Base-by-base conservation (phyloP, 1,140 invertebrate genomes). In the Platyura marginata region DNA sequence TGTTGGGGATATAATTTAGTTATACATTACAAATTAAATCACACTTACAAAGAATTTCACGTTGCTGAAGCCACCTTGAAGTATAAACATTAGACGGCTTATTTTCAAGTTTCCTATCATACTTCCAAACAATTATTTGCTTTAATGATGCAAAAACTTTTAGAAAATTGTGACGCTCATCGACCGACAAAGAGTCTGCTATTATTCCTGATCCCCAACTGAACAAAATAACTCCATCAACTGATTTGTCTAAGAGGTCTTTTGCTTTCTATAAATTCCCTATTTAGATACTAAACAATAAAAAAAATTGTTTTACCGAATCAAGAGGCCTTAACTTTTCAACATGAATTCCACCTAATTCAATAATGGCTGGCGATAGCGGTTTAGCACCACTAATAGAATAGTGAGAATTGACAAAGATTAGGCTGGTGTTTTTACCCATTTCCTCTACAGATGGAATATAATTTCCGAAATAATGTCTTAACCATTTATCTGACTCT, bases 51-150 rank as follows among this genome's bases (percentile, higher is more conserved):
- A 81, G 62, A 52, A 81, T 73, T 46, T 77, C 76, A 15, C 71
- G 65, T 57, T 82, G 79, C 2, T 79, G 80, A 45, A 79, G 51
- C 78, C 79, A 83, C 48, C 69, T 70, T n/a, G 64, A 57, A 5
- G 74, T 54, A 48, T 69, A 67, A 25, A 82, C 63, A 59, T 83
- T 83, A 42, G 66, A 55, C 9, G 74, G 70, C 46, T 74, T 63
- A n/a, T 67, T 57, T 2, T 65, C 52, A 45, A 72, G 49, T 4
- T 77, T 68, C 41, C 64, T 66, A 53, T 80, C 77, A 74, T 74
- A 83, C 64, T 80, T 81, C 78, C 77, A 80, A 39, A 82, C 62
- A 25, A 81, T 71, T 46, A 66, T 63, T 43, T 78, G 70, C 22
- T 72, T 69, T 2, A 81, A 48, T 25, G 67, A 55, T 1, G 65